Evolutionary conservation across 2,113 vertebrate genomes (phyloP), one percentile per base, ranked within the genome.

Genomic region (Epinephelus moara): DNA sequence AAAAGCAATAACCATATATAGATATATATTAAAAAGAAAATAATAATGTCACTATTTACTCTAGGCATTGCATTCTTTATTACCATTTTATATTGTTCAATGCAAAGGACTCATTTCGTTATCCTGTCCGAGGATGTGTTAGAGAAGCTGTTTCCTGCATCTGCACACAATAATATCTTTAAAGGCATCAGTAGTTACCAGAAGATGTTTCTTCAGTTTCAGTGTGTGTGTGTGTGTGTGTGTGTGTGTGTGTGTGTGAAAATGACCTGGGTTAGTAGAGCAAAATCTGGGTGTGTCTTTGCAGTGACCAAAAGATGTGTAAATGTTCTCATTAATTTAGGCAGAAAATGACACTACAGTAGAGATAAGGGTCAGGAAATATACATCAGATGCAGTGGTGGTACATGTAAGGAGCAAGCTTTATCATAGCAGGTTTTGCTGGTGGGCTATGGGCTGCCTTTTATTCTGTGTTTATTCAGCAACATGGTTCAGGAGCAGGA

Each of bases 391-490:
- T 69, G 60, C 12, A 74, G 12, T 69, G 55, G 42, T 59, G 15
- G n/a, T 81, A 4, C n/a, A 37, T 15, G 23, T 52, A 73, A 66
- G 53, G 42, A 56, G 3, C 15, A 13, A 17, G 42, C n/a, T 47
- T 72, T n/a, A 53, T 79, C 47, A 63, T 30, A 42, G 18, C 17
- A 55, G 61, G 4, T 64, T 53, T 23, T 47, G 62, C 3, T 78
- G 45, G 68, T 80, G 73, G 87, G 49, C 72, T 78, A 21, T 55
- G 27, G 37, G 69, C 30, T 72, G 40, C 60, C 25, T 71, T 83
- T 61, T 83, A 17, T 62, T 78, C 63, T 57, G 30, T 76, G 60
- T 91, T 70, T 62, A 76, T 70, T 78, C 64, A 84, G 67, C 23
- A 76, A 82, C 69, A n/a, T 72, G 49, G 45, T 53, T 64, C 56